Conservation (phyloP, 1,140 invertebrate genomes). For the Heliothis subflexa region DNA sequence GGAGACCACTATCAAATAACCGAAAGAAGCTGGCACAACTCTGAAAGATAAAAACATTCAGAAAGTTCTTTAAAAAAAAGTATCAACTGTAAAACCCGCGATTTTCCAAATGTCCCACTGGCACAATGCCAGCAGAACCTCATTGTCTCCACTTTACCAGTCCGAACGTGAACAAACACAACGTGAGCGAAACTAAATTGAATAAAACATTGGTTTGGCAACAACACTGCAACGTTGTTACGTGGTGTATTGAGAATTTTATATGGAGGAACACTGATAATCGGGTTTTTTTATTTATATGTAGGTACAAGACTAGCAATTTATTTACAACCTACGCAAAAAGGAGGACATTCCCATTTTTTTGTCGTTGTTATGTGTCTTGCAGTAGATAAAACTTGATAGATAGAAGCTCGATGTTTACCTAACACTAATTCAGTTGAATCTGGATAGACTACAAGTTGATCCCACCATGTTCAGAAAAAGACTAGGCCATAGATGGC, state of each 20-base stretch:
- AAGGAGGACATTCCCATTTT: too few species aligned
- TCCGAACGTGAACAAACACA: slow-evolving; percentile 12
- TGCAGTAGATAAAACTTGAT: too few species aligned
- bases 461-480: too few species aligned
- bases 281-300: background rate
- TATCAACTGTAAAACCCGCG: background rate
- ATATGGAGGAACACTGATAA: background rate
- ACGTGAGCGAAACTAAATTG: slow-evolving; percentile 20
- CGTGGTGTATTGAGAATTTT: slow-evolving; percentile 9
- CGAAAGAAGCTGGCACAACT: background rate
- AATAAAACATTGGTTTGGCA: slow-evolving; percentile 35
- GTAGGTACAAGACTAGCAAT: too few species aligned
- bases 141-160: slow-evolving; percentile 5
- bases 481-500: too few species aligned
- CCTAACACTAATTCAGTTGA: too few species aligned
- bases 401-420: too few species aligned
- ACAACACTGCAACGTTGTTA: background rate
- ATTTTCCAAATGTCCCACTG: background rate
- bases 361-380: too few species aligned
- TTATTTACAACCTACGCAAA: too few species aligned
- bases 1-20: too few species aligned
- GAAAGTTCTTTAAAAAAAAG: background rate
- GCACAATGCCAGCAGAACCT: slow-evolving; percentile 6
- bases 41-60: background rate
- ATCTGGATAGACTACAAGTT: too few species aligned